phyloP scores from a whole-genome alignment of 1,140 invertebrate species.

The Pollicipes pollicipes region DNA sequence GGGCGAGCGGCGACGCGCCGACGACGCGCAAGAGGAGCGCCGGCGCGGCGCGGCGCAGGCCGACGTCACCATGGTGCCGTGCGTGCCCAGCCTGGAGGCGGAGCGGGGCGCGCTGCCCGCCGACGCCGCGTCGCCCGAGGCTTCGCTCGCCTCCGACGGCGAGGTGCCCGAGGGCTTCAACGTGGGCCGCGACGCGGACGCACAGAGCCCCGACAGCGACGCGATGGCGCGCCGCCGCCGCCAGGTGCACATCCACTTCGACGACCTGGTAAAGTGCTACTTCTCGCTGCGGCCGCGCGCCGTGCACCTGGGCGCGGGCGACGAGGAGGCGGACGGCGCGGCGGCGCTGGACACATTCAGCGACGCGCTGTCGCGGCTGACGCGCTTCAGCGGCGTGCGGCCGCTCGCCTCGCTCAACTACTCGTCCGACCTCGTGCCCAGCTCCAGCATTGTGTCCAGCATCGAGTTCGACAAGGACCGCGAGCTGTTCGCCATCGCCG shows the following conservation, averaged over 20 bases:
- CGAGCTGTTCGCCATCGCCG: conserved; percentile 90
- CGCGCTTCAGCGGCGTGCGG: conserved; percentile 55
- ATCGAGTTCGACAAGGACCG: conserved; percentile 96
- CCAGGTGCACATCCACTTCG: conserved; percentile 62
- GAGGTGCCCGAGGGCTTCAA: conserved; percentile 12
- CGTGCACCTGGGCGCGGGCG: conserved; percentile 36
- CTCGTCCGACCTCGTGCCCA: conserved; percentile 69
- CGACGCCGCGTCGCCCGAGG: conserved; percentile 3
- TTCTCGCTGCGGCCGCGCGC: conserved; percentile 56
- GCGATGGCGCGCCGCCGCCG: conserved; percentile 1
- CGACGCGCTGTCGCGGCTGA: conserved; percentile 75
- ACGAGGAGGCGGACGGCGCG: conserved; percentile 20
- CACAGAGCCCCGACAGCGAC: too few relatives aligned
- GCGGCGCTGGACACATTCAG: conserved; percentile 46
- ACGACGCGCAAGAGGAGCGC: conserved; percentile 33
- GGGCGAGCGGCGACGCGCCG: conserved; percentile 16
- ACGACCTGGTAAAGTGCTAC: conserved; percentile 77
- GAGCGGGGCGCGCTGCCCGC: conserved; percentile 6
- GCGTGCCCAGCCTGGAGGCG: conserved; percentile 14
- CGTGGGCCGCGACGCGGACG: conserved; percentile 4
- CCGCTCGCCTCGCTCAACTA: conserved; percentile 77
- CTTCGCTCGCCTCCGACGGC: neutral
- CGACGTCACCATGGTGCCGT: conserved; percentile 10
- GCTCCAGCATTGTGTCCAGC: conserved; percentile 84
- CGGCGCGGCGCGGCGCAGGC: conserved; percentile 25